phyloP scores from a whole-genome alignment of 1,140 invertebrate species.

The Leptestheria dahalacensis region DNA sequence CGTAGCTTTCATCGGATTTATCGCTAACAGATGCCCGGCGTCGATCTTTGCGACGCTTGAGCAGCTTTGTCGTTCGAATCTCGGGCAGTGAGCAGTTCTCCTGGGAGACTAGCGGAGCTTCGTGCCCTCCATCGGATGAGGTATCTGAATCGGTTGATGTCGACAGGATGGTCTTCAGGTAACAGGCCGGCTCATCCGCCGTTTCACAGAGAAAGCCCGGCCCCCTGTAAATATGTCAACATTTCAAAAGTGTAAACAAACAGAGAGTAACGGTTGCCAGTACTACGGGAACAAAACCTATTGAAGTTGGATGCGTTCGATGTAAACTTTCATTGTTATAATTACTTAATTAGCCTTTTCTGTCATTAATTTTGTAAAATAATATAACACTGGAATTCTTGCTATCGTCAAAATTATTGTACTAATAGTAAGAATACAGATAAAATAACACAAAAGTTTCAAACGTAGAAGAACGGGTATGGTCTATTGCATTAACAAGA shows the following conservation, averaged over 20 bases:
- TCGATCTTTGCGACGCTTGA: neutral
- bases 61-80: neutral
- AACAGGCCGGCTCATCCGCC: neutral
- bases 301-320: too few species aligned
- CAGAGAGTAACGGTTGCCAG: neutral
- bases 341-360: neutral
- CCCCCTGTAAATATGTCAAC: neutral
- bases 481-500: too few species aligned
- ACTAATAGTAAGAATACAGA: neutral
- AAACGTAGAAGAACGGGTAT: too few species aligned
- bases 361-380: neutral
- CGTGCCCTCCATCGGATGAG: neutral
- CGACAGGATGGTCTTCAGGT: neutral
- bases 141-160: neutral
- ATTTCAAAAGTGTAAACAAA: neutral
- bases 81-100: neutral
- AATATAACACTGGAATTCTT: neutral
- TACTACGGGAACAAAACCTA: too few species aligned
- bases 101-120: neutral
- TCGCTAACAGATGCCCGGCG: neutral
- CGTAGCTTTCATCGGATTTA: neutral
- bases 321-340: too few species aligned
- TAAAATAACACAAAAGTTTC: neutral
- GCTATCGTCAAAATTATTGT: neutral
- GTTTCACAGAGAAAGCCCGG: neutral